A percentile compares a stretch with the other conserved stretches of the same genome.
phyloP scores from a whole-genome alignment of 1,140 invertebrate species.

The Forficula auricularia region DNA sequence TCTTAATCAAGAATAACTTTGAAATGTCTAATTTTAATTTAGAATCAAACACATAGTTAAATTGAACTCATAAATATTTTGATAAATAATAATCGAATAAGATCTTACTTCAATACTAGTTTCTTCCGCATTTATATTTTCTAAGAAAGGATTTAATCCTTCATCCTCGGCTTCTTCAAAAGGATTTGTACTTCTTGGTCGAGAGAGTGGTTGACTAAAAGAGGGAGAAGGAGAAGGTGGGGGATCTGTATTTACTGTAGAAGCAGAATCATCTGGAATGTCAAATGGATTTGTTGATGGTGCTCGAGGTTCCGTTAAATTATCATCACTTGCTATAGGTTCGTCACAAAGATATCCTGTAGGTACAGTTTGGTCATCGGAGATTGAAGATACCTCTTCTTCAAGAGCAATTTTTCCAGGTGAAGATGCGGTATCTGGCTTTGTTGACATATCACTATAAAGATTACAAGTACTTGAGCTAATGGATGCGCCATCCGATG shows the following conservation, averaged over 20 bases:
- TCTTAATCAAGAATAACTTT: too few relatives aligned
- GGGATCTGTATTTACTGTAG: slow-evolving; percentile 1
- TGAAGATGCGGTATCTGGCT: slow-evolving; percentile 2
- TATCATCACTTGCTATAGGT: background rate
- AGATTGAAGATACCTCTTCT: slow-evolving; percentile 6
- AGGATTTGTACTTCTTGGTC: background rate
- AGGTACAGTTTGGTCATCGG: slow-evolving; percentile 31
- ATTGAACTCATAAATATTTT: too few relatives aligned
- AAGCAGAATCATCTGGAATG: background rate
- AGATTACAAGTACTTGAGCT: slow-evolving; percentile 11
- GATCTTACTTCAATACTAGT: slow-evolving; percentile 10
- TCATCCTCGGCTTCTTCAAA: slow-evolving; percentile 6
- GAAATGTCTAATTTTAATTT: too few relatives aligned
- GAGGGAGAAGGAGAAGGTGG: too few relatives aligned
- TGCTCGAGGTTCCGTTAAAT: background rate
- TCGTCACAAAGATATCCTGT: slow-evolving; percentile 13
- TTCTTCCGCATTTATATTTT: slow-evolving; percentile 13
- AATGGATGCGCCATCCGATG: slow-evolving; percentile 1
- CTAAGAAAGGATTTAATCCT: background rate
- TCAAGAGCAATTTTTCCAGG: slow-evolving; percentile 12
- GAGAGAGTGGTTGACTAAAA: background rate
- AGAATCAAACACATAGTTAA: too few relatives aligned
- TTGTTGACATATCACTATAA: slow-evolving; percentile 9
- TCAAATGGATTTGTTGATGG: slow-evolving; percentile 1
- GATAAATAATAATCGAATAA: too few relatives aligned